Evolutionary conservation across 2,113 vertebrate genomes (phyloP).

Genomic region (Chascanopsetta lugubris): DNA sequence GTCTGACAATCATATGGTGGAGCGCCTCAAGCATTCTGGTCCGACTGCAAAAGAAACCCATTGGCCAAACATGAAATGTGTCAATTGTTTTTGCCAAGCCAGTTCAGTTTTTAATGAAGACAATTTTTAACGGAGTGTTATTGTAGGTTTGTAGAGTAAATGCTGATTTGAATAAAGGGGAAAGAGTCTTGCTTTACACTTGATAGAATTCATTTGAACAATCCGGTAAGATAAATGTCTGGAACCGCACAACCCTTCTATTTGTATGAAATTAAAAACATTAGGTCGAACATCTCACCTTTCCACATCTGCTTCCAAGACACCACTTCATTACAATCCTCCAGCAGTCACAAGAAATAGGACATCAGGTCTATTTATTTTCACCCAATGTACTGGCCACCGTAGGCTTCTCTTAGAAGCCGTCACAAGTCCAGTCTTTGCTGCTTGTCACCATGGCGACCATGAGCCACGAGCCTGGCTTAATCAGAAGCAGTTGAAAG

Average conservation of each 20-base stretch:
- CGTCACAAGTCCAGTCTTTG: conserved; percentile 61
- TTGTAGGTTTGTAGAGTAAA: neutral
- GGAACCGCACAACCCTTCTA: conserved; percentile 14
- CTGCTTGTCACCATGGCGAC: conserved; percentile 73
- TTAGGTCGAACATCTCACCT: neutral
- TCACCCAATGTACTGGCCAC: conserved; percentile 62
- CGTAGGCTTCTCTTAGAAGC: conserved; percentile 48
- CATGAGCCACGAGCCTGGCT: conserved; percentile 43
- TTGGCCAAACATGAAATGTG: conserved; percentile 1
- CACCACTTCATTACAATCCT: conserved; percentile 27
- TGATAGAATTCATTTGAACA: neutral
- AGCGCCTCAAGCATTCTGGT: neutral
- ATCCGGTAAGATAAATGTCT: neutral
- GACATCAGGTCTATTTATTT: conserved; percentile 73
- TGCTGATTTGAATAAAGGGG: neutral
- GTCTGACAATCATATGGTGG: no score
- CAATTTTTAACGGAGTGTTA: neutral
- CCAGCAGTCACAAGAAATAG: conserved; percentile 61
- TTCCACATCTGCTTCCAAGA: conserved; percentile 24
- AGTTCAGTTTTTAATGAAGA: neutral
- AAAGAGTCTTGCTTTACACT: neutral
- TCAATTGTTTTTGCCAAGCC: neutral
- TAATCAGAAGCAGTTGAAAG: conserved; percentile 52
- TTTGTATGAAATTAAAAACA: conserved; percentile 12
- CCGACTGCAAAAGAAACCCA: conserved; percentile 6